phyloP scores from a whole-genome alignment of 2,888 invertebrate genomes.

The Drosophila pullipes region DNA sequence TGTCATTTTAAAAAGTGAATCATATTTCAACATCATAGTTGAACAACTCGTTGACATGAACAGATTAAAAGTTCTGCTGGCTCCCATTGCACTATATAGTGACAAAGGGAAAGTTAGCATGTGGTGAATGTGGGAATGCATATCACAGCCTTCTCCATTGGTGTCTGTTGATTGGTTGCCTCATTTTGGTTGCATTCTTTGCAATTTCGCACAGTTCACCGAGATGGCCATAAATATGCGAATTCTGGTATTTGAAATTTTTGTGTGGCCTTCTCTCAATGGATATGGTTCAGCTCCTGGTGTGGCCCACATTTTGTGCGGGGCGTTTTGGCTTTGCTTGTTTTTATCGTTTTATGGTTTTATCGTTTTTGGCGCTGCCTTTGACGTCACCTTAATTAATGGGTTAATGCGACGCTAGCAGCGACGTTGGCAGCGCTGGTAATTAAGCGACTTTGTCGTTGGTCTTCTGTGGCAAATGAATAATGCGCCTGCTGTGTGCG shows the following conservation, averaged over 20 bases:
- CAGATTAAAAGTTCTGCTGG: conserved; percentile 4
- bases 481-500: conserved; percentile 65
- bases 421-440: conserved; percentile 64
- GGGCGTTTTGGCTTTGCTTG: conserved; percentile 34
- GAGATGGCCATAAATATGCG: conserved; percentile 71
- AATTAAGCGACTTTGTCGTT: conserved; percentile 80
- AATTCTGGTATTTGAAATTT: conserved; percentile 64
- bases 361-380: conserved; percentile 75
- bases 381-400: conserved; percentile 81
- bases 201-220: conserved; percentile 45
- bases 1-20: neutral
- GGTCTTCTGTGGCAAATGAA: conserved; percentile 76
- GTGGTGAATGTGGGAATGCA: conserved; percentile 5
- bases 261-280: conserved; percentile 43
- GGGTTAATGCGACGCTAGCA: conserved; percentile 74
- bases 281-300: conserved; percentile 11
- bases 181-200: conserved; percentile 51
- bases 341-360: conserved; percentile 68
- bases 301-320: conserved; percentile 31
- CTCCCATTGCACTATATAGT: neutral
- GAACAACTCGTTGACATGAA: conserved; percentile 1
- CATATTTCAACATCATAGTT: neutral
- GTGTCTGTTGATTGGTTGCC: conserved; percentile 41
- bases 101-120: neutral
- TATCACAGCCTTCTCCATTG: conserved; percentile 6